phyloP scores from a whole-genome alignment of 2,888 invertebrate genomes.

The Ophion costatus region DNA sequence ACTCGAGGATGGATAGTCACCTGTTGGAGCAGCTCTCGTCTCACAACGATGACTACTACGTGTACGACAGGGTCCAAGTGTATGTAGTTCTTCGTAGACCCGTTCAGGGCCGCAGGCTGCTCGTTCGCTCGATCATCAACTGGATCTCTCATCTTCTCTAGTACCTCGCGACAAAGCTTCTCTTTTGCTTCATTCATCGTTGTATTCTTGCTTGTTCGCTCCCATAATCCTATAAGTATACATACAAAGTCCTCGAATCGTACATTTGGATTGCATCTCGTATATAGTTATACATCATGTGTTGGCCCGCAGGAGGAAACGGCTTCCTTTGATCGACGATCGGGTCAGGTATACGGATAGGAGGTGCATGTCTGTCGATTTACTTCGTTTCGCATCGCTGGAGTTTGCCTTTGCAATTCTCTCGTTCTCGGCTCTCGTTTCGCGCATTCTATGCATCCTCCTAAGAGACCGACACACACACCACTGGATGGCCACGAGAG shows the following conservation, averaged over 20 bases:
- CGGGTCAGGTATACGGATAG: slow-evolving; percentile 62
- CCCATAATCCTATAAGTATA: slow-evolving; percentile 37
- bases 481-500: slow-evolving; percentile 1
- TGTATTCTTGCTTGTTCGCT: slow-evolving; percentile 23
- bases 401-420: slow-evolving; percentile 51
- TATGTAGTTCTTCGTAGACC: slow-evolving; percentile 22
- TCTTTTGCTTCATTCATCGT: slow-evolving; percentile 22
- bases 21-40: slow-evolving; percentile 60
- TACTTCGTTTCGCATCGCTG: slow-evolving; percentile 65
- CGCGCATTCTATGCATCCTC: slow-evolving; percentile 24
- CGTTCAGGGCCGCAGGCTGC: slow-evolving; percentile 25
- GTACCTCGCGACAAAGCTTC: slow-evolving; percentile 32
- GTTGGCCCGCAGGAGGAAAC: slow-evolving; percentile 51
- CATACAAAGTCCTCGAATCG: slow-evolving; percentile 35
- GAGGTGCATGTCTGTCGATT: slow-evolving; percentile 69
- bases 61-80: slow-evolving; percentile 3
- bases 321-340: slow-evolving; percentile 69
- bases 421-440: slow-evolving; percentile 34
- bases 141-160: slow-evolving; percentile 16
- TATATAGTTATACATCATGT: slow-evolving; percentile 14
- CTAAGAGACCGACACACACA: slow-evolving; percentile 19
- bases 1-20: slow-evolving; percentile 61
- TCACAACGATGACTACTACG: slow-evolving; percentile 35
- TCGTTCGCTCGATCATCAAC: slow-evolving; percentile 60
- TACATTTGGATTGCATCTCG: slow-evolving; percentile 48